Evolutionary conservation across 2,113 vertebrate species (phyloP).

Genomic region (Gobius niger): DNA sequence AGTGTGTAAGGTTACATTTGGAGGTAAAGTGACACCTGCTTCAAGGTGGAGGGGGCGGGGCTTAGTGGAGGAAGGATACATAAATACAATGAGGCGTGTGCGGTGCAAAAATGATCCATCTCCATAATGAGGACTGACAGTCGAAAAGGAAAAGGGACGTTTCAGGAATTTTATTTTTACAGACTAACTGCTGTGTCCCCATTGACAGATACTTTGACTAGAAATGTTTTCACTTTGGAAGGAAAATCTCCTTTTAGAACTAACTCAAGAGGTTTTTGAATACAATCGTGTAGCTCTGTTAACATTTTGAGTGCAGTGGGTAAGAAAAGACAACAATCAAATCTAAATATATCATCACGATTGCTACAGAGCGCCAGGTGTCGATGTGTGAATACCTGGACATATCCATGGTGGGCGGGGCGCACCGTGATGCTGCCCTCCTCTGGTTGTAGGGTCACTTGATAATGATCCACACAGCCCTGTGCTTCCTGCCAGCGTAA

Average conservation of each 20-base stretch:
- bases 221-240: too few relatives aligned
- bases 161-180: too few relatives aligned
- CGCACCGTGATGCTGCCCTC: constrained; percentile 78
- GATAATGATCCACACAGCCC: constrained; percentile 78
- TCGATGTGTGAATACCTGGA: constrained; percentile 49
- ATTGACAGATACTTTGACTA: too few relatives aligned
- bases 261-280: too few relatives aligned
- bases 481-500: constrained; percentile 73
- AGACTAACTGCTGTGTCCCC: too few relatives aligned
- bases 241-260: too few relatives aligned
- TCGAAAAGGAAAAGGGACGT: too few relatives aligned
- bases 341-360: neutral
- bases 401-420: constrained; percentile 56
- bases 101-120: too few relatives aligned
- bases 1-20: constrained; percentile 80
- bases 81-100: too few relatives aligned
- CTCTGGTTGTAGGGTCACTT: constrained; percentile 76
- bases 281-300: too few relatives aligned
- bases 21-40: constrained; percentile 82
- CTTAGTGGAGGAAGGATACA: neutral
- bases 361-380: neutral
- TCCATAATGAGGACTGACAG: too few relatives aligned
- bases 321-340: neutral
- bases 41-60: constrained; percentile 25
- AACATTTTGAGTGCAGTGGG: neutral